Conservation (phyloP, 1,140 invertebrate genomes). For the Spodoptera litura region DNA sequence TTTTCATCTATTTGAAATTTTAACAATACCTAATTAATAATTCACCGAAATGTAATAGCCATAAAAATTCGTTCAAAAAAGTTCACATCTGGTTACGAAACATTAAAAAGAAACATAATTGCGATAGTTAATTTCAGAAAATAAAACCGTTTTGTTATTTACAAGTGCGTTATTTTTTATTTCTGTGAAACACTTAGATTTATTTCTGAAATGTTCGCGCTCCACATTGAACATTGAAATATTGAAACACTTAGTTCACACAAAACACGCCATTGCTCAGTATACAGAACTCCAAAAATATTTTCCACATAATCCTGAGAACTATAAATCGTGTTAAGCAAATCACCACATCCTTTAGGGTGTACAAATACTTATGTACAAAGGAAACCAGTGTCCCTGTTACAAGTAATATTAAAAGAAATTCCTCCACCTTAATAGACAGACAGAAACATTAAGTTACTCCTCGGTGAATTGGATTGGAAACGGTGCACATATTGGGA, state of each 20-base stretch:
- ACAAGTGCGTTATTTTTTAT: slow-evolving; percentile 43
- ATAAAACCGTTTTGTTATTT: slow-evolving; percentile 38
- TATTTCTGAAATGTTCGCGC: slow-evolving; percentile 4
- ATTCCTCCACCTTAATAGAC: slow-evolving; percentile 80
- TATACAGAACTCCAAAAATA: not conserved
- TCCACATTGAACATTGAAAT: slow-evolving; percentile 21
- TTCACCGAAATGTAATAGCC: not conserved
- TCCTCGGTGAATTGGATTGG: slow-evolving; percentile 61
- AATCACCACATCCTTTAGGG: slow-evolving; percentile 53
- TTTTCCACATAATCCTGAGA: slow-evolving; percentile 21
- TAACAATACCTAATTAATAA: not conserved
- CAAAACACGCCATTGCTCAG: not conserved
- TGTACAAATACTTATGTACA: slow-evolving; percentile 66
- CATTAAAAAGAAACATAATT: not conserved
- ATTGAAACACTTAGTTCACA: slow-evolving; percentile 20
- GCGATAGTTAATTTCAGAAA: slow-evolving; percentile 17
- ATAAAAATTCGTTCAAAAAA: not conserved
- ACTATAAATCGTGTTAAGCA: slow-evolving; percentile 64
- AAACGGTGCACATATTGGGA: slow-evolving; percentile 61
- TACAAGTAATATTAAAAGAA: slow-evolving; percentile 77
- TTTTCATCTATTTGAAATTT: not conserved
- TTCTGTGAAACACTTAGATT: slow-evolving; percentile 24
- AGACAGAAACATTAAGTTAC: slow-evolving; percentile 66
- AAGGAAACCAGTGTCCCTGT: slow-evolving; percentile 71
- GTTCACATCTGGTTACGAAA: slow-evolving; percentile 5